phyloP scores from a whole-genome alignment of 2,797 vertebrate species.

The Acipenser oxyrinchus region DNA sequence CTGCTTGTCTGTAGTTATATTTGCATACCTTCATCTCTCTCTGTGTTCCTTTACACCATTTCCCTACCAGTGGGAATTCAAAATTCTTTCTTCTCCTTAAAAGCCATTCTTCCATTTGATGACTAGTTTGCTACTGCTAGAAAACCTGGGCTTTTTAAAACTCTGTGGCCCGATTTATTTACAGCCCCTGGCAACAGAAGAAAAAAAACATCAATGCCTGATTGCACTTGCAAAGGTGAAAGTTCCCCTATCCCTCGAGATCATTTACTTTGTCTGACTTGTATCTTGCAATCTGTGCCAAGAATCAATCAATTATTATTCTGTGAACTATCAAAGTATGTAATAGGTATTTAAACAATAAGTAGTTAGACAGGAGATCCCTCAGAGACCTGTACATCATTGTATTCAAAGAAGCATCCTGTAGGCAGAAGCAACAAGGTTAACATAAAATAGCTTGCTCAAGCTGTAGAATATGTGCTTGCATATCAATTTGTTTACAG shows the following conservation, averaged over 20 bases:
- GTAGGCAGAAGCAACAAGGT: no score
- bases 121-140: neutral
- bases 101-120: constrained; percentile 17
- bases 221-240: constrained; percentile 7
- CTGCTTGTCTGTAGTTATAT: constrained; percentile 3
- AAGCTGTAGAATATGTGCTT: no score
- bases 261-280: constrained; percentile 12
- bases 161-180: neutral
- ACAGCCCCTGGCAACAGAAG: neutral
- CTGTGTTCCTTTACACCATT: constrained; percentile 15
- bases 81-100: constrained; percentile 28
- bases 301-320: constrained; percentile 9
- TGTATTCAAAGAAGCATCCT: no score
- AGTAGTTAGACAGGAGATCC: no score
- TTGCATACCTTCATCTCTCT: constrained; percentile 22
- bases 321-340: neutral
- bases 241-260: constrained; percentile 1
- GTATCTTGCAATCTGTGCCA: constrained; percentile 5
- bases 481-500: no score
- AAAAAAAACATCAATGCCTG: constrained; percentile 6
- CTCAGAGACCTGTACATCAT: no score
- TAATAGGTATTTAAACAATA: neutral
- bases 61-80: constrained; percentile 21
- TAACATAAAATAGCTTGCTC: no score
- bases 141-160: neutral